Evolutionary conservation across 1,140 invertebrate species (phyloP).

Genomic region (Batillaria attramentaria): DNA sequence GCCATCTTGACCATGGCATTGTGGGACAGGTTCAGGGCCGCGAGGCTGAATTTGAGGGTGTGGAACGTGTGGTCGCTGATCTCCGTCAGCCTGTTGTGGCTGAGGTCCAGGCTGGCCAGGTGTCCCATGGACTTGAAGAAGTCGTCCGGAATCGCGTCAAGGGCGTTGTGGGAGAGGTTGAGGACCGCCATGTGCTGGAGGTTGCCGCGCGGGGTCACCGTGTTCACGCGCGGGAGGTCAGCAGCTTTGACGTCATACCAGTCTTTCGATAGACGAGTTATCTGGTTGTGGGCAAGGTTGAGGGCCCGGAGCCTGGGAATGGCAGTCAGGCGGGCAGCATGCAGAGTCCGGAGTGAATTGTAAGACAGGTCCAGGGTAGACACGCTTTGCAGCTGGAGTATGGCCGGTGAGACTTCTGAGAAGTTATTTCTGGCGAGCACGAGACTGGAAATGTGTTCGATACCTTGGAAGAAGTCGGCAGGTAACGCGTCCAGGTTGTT

Average conservation of each 20-base stretch:
- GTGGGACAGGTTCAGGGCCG: conserved; percentile 32
- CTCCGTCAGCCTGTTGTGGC: conserved; percentile 27
- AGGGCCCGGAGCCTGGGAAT: neutral
- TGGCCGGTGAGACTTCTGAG: neutral
- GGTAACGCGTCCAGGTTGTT: conserved; percentile 20
- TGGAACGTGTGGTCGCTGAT: conserved; percentile 23
- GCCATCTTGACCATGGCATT: conserved; percentile 34
- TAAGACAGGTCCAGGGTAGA: conserved; percentile 12
- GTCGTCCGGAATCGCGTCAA: conserved; percentile 34
- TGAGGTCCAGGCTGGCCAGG: conserved; percentile 27
- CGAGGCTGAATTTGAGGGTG: conserved; percentile 15
- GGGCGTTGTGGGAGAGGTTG: conserved; percentile 32
- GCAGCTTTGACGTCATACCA: no score
- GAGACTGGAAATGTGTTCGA: neutral
- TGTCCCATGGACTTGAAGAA: neutral
- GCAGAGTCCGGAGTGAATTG: neutral
- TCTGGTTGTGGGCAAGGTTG: conserved; percentile 27
- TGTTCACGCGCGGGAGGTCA: no score
- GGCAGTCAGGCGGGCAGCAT: neutral
- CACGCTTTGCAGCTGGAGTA: conserved; percentile 5
- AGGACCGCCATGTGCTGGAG: conserved; percentile 35
- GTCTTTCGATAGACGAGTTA: conserved; percentile 19
- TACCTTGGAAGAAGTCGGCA: conserved; percentile 9
- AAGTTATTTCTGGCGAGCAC: conserved; percentile 17
- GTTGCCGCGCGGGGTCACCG: neutral